Base-by-base conservation (phyloP, 2,113 vertebrate genomes). In the Castor canadensis region DNA sequence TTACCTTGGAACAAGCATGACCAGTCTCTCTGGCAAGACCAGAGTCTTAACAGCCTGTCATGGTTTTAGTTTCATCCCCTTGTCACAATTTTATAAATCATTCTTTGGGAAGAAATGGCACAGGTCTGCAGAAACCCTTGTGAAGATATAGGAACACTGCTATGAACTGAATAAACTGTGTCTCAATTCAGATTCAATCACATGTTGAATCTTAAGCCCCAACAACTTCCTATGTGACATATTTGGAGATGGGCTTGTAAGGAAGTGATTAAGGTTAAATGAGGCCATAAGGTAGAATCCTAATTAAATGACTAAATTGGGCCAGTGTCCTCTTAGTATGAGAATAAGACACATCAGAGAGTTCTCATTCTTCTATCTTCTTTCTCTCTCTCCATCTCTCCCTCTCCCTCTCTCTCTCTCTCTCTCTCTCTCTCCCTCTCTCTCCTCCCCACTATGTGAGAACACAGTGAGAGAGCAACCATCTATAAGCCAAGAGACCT, bases 131-230 rank as follows among this genome's bases (percentile, higher is more conserved):
- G 28, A 93, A 94, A 58, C 11, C 81, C 11, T 73, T 60, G 3
- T 58, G 7, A 43, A 71, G 15, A 4, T 67, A 17, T 3, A 54
- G 22, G 24, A 13, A 71, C 1, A 60, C 17, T 66, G 13, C 12
- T n/a, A 9, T 58, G 56, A 28, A 38, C 16, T 26, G 19, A 73
- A 22, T 15, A n/a, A n/a, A n/a, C n/a, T n/a, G 6, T 64, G 11
- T 8, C 52, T 20, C 72, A 69, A 9, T 11, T 30, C 38, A 5
- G 7, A 28, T 13, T 30, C 13, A 32, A 43, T 22, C 0, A 0
- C 16, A 52, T 40, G 30, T 56, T 73, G 72, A n/a, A n/a, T n/a
- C n/a, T n/a, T n/a, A 75, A 43, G 76, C 16, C 20, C 24, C n/a
- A n/a, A n/a, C 79, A 75, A 28, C 12, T 7, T 30, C 30, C 12